These are phyloP conservation scores for Trematomus bernacchii DNA, from an alignment of 2,797 vertebrate species.

Conservation along the genomic window DNA sequence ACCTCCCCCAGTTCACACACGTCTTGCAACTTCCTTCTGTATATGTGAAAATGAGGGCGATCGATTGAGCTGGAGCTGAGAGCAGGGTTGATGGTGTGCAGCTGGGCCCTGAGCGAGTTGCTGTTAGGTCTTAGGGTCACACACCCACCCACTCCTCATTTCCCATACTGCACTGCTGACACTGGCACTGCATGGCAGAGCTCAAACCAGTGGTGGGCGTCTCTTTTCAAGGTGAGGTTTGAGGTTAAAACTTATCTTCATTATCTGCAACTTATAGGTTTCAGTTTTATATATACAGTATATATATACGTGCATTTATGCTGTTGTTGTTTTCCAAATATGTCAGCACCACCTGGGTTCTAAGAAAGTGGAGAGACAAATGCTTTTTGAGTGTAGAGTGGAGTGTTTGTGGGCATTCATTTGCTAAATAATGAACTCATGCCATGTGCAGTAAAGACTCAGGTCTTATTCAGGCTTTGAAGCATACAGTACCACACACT, in stretches of 20 bases:
- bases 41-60: conserved; percentile 78
- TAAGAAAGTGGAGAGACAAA: conserved; percentile 9
- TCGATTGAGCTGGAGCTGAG: conserved; percentile 75
- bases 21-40: conserved; percentile 78
- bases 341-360: conserved; percentile 2
- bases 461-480: neutral
- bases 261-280: conserved; percentile 64
- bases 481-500: neutral
- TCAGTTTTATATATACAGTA: conserved; percentile 19
- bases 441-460: neutral
- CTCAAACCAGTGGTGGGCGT: conserved; percentile 74
- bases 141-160: conserved; percentile 83
- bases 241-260: conserved; percentile 66
- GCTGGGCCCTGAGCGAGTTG: conserved; percentile 72
- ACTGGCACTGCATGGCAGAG: conserved; percentile 42
- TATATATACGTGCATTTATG: neutral
- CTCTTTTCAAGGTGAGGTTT: conserved; percentile 73
- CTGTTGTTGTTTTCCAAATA: conserved; percentile 9
- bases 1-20: conserved; percentile 80
- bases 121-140: conserved; percentile 76
- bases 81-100: conserved; percentile 62
- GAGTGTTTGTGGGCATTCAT: neutral
- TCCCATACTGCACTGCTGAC: conserved; percentile 78
- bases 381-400: neutral
- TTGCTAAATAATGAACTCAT: neutral